Base-by-base conservation (phyloP, 2,797 vertebrate species). In the Xerus rutilus region DNA sequence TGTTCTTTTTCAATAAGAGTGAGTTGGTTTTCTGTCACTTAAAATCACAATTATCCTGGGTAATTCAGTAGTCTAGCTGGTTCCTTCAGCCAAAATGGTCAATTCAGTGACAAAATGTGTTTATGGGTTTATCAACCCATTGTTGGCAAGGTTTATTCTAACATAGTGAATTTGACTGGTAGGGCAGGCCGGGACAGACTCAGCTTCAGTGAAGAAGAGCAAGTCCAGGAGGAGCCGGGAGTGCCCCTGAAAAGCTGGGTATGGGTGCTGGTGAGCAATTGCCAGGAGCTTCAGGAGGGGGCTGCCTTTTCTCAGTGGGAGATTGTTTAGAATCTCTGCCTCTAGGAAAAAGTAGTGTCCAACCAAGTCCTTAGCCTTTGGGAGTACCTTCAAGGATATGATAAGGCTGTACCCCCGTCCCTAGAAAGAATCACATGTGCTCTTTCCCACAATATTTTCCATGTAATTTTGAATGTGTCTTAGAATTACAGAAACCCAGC, bases 141-240 rank as follows among this genome's bases (percentile, higher is more conserved):
- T 62, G 13, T 90, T 76, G 54, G 49, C 11, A 87, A 39, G 49
- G 49, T 87, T 86, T 93, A 69, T 69, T 97, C 25, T 93, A 78
- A 92, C 17, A 70, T 54, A 52, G 47, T 47, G 83, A 90, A 70
- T 23, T 25, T 67, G 49, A 35, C 1, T 4, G 35, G n/a, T 43
- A 25, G 59, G 74, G 13, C 57, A 28, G 0, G 14, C 14, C 20
- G 18, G 67, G 59, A 7, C 11, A 12, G 64, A 43, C 43, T 78
- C 59, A 17, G 18, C 9, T n/a, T 43, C 20, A n/a, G 25, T 9
- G 81, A 67, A 52, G 49, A 49, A 65, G 32, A 23, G 49, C 49
- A 45, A 1, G 6, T 69, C 62, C 9, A 0, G 47, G 10, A 43
- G 28, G 32, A 20, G 49, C 28, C 13, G 62, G 67, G 3, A 45